phyloP scores from a whole-genome alignment of 2,113 vertebrate genomes.

The Scomber japonicus region DNA sequence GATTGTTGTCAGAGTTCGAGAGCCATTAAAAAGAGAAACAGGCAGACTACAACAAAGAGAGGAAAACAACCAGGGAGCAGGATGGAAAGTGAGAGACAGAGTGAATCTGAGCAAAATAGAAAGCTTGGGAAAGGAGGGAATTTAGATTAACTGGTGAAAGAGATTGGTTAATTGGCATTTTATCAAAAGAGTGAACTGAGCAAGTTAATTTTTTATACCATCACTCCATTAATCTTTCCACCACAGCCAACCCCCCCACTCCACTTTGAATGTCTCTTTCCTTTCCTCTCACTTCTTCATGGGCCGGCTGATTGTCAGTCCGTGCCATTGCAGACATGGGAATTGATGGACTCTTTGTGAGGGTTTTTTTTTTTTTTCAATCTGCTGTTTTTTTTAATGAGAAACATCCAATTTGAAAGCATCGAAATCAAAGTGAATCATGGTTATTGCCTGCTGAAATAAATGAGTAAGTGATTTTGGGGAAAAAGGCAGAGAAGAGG shows the following conservation, averaged over 20 bases:
- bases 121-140: slow-evolving; percentile 30
- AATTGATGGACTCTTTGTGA: background rate
- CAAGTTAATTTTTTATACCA: slow-evolving; percentile 55
- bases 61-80: slow-evolving; percentile 10
- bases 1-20: slow-evolving; percentile 39
- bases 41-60: slow-evolving; percentile 3
- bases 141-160: slow-evolving; percentile 60
- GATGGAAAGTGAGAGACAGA: background rate
- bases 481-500: too few species aligned
- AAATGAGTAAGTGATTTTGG: background rate
- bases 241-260: background rate
- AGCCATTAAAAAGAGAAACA: slow-evolving; percentile 63
- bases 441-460: slow-evolving; percentile 1
- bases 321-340: background rate
- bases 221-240: slow-evolving; percentile 44
- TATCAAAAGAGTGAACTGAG: slow-evolving; percentile 62
- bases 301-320: background rate
- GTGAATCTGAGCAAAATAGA: slow-evolving; percentile 33
- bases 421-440: slow-evolving; percentile 6
- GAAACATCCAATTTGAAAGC: slow-evolving; percentile 7
- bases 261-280: background rate
- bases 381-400: background rate
- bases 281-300: slow-evolving; percentile 4
- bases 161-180: slow-evolving; percentile 74
- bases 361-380: background rate